Percentiles rank a stretch among this genome's conserved stretches.
These are phyloP conservation scores for Tenthredo distinguenda DNA, from an alignment of 2,888 invertebrate species.

Conservation along the genomic window DNA sequence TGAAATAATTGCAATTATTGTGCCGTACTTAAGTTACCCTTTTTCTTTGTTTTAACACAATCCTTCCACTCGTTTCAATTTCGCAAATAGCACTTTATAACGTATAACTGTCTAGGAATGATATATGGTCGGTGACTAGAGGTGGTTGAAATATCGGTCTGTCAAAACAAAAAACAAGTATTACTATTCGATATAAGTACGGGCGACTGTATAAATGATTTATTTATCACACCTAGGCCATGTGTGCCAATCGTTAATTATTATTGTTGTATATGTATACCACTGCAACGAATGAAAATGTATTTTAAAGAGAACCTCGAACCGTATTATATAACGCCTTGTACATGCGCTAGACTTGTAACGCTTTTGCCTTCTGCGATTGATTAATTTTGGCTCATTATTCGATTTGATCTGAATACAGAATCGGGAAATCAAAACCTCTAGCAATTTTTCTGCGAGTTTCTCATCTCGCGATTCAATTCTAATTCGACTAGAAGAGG, in stretches of 20 bases:
- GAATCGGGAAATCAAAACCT: too few species aligned
- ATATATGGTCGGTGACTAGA: not conserved
- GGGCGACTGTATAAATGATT: not conserved
- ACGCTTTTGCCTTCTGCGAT: not conserved
- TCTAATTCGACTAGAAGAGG: not conserved
- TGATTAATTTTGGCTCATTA: not conserved
- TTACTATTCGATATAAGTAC: not conserved
- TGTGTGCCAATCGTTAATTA: conserved; percentile 5
- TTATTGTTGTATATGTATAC: not conserved
- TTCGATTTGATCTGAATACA: not conserved
- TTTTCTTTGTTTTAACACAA: not conserved
- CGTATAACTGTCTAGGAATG: not conserved
- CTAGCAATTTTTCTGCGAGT: too few species aligned
- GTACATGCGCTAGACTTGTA: not conserved
- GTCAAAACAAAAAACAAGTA: not conserved
- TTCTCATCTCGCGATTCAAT: not conserved
- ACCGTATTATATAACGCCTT: not conserved
- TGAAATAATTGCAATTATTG: not conserved
- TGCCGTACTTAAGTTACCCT: not conserved
- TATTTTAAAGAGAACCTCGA: conserved; percentile 45
- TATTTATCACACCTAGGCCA: conserved; percentile 17
- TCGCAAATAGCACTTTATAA: not conserved
- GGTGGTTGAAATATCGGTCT: not conserved
- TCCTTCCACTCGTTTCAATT: not conserved
- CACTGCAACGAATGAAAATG: conserved; percentile 24